Evolutionary conservation across 2,888 invertebrate species (phyloP).

Genomic region (Heliconius ethilla): DNA sequence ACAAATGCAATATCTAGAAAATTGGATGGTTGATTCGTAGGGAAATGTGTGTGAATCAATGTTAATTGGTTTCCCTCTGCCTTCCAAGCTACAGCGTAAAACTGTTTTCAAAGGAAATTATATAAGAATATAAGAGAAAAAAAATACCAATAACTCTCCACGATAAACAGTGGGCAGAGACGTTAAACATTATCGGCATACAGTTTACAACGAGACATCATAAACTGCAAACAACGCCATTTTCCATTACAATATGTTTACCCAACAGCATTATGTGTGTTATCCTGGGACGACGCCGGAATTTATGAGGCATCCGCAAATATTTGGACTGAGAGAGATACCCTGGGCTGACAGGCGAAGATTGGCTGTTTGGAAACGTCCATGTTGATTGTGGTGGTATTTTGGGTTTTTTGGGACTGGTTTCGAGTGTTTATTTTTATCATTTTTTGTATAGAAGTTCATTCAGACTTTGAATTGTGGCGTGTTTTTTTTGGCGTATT

Average conservation of each 20-base stretch:
- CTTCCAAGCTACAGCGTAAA: neutral
- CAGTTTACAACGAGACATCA: constrained; percentile 77
- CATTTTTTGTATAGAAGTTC: neutral
- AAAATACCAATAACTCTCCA: neutral
- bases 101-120: neutral
- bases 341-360: constrained; percentile 76
- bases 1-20: neutral
- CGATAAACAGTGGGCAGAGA: constrained; percentile 49
- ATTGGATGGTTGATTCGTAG: neutral
- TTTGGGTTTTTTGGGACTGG: neutral
- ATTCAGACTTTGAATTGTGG: neutral
- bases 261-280: constrained; percentile 82
- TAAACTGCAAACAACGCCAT: constrained; percentile 81
- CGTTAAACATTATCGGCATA: constrained; percentile 42
- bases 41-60: no score
- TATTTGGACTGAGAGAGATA: constrained; percentile 78
- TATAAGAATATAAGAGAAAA: neutral
- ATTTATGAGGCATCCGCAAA: constrained; percentile 80
- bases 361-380: constrained; percentile 59
- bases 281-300: constrained; percentile 75
- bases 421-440: neutral
- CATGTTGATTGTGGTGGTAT: neutral
- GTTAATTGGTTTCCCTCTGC: no score
- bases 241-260: constrained; percentile 83
- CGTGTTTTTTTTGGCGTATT: neutral